Percentiles rank a stretch among this genome's conserved stretches.
phyloP scores from a whole-genome alignment of 2,113 vertebrate genomes.

The Emydocephalus ijimae region DNA sequence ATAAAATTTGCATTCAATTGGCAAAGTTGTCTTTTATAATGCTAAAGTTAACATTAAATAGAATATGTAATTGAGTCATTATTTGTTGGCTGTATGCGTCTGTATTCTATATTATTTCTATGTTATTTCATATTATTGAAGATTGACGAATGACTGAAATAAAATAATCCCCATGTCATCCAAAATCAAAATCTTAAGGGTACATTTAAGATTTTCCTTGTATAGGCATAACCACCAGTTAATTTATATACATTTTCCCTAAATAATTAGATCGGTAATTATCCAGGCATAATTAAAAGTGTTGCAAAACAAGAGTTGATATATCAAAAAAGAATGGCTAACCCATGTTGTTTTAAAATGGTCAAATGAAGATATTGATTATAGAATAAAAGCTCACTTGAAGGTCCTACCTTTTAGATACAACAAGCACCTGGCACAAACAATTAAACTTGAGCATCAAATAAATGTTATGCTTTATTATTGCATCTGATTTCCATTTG shows the following conservation, averaged over 20 bases:
- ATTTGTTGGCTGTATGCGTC: background rate
- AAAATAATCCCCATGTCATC: background rate
- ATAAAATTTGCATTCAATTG: background rate
- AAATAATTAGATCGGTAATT: background rate
- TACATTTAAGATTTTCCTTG: rapidly evolving
- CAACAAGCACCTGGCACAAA: constrained; percentile 49
- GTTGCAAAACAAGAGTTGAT: background rate
- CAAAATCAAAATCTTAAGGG: background rate
- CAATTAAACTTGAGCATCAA: constrained; percentile 61
- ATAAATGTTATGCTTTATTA: constrained; percentile 64
- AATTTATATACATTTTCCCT: background rate
- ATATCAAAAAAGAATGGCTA: background rate
- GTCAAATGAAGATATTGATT: background rate
- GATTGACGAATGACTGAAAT: background rate
- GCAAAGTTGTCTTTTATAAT: background rate
- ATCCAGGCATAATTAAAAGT: background rate
- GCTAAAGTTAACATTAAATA: background rate
- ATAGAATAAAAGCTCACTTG: constrained; percentile 13
- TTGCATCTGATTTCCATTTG: constrained; percentile 62
- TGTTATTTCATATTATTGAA: background rate
- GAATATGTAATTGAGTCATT: background rate
- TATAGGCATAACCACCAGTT: background rate
- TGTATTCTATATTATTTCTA: background rate
- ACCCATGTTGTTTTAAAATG: background rate
- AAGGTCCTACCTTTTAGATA: constrained; percentile 35